These are phyloP conservation scores for Sebastes minor DNA, from an alignment of 2,797 vertebrate genomes.

Conservation along the genomic window DNA sequence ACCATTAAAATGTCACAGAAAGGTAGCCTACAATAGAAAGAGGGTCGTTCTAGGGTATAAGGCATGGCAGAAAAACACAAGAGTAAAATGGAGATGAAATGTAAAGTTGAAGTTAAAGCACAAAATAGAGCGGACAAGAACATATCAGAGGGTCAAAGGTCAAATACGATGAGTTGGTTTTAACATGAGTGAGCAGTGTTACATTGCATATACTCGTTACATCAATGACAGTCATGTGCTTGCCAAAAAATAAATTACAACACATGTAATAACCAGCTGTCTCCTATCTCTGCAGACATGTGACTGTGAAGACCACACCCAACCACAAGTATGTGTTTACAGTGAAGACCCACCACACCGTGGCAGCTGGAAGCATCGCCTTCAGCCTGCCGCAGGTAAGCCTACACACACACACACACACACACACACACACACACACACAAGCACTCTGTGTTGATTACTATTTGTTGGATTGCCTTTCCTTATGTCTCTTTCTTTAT, in stretches of 20 bases:
- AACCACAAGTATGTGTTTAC: conserved; percentile 95
- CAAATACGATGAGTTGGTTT: not conserved
- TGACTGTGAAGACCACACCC: conserved; percentile 93
- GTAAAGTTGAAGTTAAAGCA: not conserved
- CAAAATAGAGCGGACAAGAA: not conserved
- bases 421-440: not conserved
- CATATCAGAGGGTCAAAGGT: accelerated
- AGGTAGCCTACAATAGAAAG: not conserved
- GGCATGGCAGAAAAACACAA: not conserved
- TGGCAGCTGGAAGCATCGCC: conserved; percentile 90
- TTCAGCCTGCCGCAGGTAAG: conserved; percentile 96
- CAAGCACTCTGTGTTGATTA: accelerated
- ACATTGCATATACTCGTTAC: not conserved
- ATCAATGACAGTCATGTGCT: not conserved
- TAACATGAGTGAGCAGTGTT: not conserved
- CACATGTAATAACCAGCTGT: not conserved
- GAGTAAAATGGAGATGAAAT: not conserved
- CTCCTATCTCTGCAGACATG: conserved; percentile 83
- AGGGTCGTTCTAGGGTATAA: not conserved
- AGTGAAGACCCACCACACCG: conserved; percentile 89
- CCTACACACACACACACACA: not conserved
- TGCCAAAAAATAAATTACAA: not conserved
- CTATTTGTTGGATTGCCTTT: not conserved
- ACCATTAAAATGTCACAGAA: not conserved
- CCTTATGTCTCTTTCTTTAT: not conserved